Evolutionary conservation across 2,888 invertebrate species (phyloP), one percentile per base, ranked within the genome.

Genomic region (Aphodius sticticus): DNA sequence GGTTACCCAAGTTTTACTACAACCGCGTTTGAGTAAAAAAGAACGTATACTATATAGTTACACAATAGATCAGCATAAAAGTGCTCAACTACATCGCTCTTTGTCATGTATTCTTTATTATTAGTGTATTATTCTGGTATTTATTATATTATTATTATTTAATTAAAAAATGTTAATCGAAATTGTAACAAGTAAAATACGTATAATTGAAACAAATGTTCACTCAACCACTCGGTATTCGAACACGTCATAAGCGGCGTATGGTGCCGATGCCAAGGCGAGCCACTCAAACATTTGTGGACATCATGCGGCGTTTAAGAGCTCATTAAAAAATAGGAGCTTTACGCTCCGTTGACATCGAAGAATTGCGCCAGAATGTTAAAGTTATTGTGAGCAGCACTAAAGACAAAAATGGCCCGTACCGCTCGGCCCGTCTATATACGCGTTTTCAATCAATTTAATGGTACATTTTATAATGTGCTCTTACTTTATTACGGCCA

Each of bases 331-430:
- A 78, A 78, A 78, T 78, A 78, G 78, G 36, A 75, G 69, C 76
- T 78, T 76, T 76, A 78, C 78, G 76, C 76, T 78, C 69, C 76
- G 78, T 76, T 78, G 78, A 78, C 78, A 78, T 78, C 78, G 76
- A 78, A 78, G 78, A 78, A 78, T 78, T 76, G 70, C 78, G 70
- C 14, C 16, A 70, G 70, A 70, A 78, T 70, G 76, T 16, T 37
- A 53, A 78, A 78, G 75, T 78, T 78, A 78, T 78, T 76, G 78
- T 70, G 53, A 53, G 53, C 12, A 53, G 53, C 53, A 12, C 12
- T 53, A 12, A 53, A 53, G 53, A 53, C 53, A 53, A 53, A 53
- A 53, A 53, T 53, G 53, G 53, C 53, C 53, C 53, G 53, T 53
- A 53, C 53, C 53, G 53, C 53, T 53, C 53, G 53, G 53, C 12